Conservation (phyloP, 2,113 vertebrate genomes). For the Jacana jacana region DNA sequence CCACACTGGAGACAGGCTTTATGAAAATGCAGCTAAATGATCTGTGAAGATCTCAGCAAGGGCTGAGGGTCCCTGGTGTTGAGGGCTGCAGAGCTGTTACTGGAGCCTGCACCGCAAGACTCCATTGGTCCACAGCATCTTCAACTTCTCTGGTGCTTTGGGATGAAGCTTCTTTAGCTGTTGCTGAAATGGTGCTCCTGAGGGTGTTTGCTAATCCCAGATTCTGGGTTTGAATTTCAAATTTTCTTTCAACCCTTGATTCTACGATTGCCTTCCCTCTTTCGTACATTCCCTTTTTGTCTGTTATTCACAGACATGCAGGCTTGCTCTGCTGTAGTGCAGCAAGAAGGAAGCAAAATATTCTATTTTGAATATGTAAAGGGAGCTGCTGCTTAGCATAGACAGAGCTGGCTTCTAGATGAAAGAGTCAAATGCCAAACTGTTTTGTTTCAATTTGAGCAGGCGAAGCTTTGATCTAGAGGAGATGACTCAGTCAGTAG, state of each 20-base stretch:
- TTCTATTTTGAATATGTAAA: not conserved
- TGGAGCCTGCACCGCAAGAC: not conserved
- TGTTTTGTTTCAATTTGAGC: constrained; percentile 52
- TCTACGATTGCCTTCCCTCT: not conserved
- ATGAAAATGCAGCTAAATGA: not conserved
- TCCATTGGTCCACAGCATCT: fast-evolving
- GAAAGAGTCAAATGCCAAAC: constrained; percentile 49
- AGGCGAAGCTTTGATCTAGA: constrained; percentile 46
- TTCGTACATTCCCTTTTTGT: not conserved
- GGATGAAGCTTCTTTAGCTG: not conserved
- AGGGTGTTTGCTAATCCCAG: not conserved
- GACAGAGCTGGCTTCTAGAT: constrained; percentile 34
- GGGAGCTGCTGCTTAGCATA: constrained; percentile 12
- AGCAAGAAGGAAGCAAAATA: not conserved
- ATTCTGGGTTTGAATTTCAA: not conserved
- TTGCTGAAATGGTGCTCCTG: not conserved
- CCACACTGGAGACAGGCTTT: not conserved
- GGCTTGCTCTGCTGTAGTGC: not conserved
- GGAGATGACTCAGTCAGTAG: constrained; percentile 44
- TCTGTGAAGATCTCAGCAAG: not conserved
- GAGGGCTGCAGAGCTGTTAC: not conserved
- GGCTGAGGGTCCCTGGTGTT: not conserved
- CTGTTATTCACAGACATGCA: not conserved
- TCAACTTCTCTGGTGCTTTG: not conserved
- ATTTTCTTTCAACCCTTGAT: not conserved